Evolutionary conservation across 2,888 invertebrate genomes (phyloP), one percentile per base, ranked within the genome.

Genomic region (Stenolophus ochropezus): DNA sequence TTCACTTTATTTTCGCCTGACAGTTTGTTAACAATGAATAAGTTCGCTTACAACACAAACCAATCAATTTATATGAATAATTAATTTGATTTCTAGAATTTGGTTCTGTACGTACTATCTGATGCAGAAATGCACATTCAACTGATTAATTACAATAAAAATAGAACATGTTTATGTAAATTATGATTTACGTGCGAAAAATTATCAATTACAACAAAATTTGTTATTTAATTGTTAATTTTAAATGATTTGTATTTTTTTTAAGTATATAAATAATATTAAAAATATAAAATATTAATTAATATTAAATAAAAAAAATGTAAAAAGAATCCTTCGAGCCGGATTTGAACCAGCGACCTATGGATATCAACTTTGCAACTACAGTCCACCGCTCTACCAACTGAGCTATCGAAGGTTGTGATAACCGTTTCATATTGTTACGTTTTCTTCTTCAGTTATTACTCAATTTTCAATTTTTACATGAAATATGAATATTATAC

Each of bases 271-370:
- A n/a, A n/a, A 2, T 11, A 42, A 42, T 42, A 42, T 42, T 42
- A 4, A 8, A 42, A 42, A 6, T 8, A 8, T 42, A 42, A n/a
- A n/a, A n/a, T n/a, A n/a, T n/a, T n/a, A n/a, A 11, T 42, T 4
- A 42, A 42, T 42, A 11, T 0, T 42, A 11, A 42, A 42, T 11
- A 42, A 11, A 42, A 42, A 42, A 42, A 42, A 42, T 42, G 33
- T 58, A 76, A 77, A 77, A 77, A 33, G 1, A 16, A 16, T 92
- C 92, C 91, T 92, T 92, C 92, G 92, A 92, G 91, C 92, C 92
- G 92, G 92, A 92, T 92, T 92, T 92, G 92, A 92, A 92, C 92
- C 92, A 92, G 92, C 91, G 92, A 92, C 92, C 92, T 92, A 92
- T 92, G 92, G 92, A 92, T 92, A 53, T 83, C 91, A 87, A 84